Evolutionary conservation across 2,797 vertebrate genomes (phyloP).

Genomic region (Xyrichtys novacula): DNA sequence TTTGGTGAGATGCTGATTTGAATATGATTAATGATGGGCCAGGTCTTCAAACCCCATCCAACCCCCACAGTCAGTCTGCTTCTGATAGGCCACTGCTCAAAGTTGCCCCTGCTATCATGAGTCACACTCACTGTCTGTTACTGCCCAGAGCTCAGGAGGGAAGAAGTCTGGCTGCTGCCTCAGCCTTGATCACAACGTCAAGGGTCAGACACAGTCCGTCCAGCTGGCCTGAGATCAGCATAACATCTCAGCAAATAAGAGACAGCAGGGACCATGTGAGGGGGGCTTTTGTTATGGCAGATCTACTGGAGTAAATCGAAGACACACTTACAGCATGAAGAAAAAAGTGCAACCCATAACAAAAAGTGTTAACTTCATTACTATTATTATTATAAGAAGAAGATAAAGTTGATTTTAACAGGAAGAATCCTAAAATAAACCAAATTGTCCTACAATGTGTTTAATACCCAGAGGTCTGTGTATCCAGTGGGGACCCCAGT

Average conservation of each 20-base stretch:
- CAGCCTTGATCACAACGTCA: slow-evolving; percentile 48
- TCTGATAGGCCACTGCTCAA: slow-evolving; percentile 73
- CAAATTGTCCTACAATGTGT: too few relatives aligned
- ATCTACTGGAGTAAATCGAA: slow-evolving; percentile 13
- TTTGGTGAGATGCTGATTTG: slow-evolving; percentile 76
- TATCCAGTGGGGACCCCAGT: too few relatives aligned
- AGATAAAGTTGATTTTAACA: too few relatives aligned
- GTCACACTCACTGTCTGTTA: slow-evolving; percentile 56
- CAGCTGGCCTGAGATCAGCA: slow-evolving; percentile 46
- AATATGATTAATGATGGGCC: slow-evolving; percentile 83
- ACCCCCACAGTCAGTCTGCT: slow-evolving; percentile 64
- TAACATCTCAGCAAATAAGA: slow-evolving; percentile 19
- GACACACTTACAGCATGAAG: not conserved
- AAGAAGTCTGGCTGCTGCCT: slow-evolving; percentile 31
- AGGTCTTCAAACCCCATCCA: slow-evolving; percentile 79
- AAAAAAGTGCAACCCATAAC: too few relatives aligned
- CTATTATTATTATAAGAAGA: too few relatives aligned
- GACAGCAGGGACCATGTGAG: too few relatives aligned
- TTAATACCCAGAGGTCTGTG: too few relatives aligned
- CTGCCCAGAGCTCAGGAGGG: slow-evolving; percentile 59
- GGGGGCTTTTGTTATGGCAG: slow-evolving; percentile 3
- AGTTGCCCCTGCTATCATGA: slow-evolving; percentile 64
- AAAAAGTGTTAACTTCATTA: too few relatives aligned
- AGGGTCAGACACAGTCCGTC: slow-evolving; percentile 46
- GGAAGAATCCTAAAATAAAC: too few relatives aligned